A percentile compares a stretch with the other conserved stretches of the same genome.
These are phyloP conservation scores for Cynocephalus volans DNA, from an alignment of 2,113 vertebrate genomes.

Conservation along the genomic window DNA sequence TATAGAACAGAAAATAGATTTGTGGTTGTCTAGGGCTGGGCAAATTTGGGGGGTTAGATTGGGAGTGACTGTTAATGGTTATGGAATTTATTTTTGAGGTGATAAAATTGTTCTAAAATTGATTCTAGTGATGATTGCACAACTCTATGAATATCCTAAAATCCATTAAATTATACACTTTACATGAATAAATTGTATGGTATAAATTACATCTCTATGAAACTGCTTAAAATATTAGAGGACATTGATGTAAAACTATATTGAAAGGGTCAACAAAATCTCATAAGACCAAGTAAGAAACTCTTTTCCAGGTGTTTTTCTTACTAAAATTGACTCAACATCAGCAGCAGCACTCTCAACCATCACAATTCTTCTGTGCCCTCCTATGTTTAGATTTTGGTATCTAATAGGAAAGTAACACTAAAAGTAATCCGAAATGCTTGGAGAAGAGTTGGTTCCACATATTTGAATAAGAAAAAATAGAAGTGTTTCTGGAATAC, in stretches of 20 bases:
- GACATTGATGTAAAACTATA: neutral
- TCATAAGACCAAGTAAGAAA: neutral
- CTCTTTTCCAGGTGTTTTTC: neutral
- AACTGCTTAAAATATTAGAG: neutral
- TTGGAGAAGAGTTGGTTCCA: neutral
- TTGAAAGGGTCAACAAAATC: neutral
- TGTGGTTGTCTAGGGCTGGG: neutral
- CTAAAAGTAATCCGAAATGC: neutral
- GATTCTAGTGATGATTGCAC: neutral
- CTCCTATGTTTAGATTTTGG: neutral
- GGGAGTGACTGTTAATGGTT: neutral
- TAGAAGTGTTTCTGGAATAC: neutral
- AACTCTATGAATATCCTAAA: neutral
- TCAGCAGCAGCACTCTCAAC: neutral
- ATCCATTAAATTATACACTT: neutral
- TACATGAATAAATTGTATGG: neutral
- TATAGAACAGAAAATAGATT: neutral
- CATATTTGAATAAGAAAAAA: neutral
- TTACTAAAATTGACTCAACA: neutral
- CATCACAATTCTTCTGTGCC: neutral
- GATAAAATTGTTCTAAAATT: neutral
- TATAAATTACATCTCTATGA: neutral
- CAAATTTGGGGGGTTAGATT: neutral
- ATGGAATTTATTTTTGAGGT: neutral
- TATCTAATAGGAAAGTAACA: neutral